These are phyloP conservation scores for Gymnosoma rotundatum DNA, from an alignment of 2,888 invertebrate species.

Conservation along the genomic window DNA sequence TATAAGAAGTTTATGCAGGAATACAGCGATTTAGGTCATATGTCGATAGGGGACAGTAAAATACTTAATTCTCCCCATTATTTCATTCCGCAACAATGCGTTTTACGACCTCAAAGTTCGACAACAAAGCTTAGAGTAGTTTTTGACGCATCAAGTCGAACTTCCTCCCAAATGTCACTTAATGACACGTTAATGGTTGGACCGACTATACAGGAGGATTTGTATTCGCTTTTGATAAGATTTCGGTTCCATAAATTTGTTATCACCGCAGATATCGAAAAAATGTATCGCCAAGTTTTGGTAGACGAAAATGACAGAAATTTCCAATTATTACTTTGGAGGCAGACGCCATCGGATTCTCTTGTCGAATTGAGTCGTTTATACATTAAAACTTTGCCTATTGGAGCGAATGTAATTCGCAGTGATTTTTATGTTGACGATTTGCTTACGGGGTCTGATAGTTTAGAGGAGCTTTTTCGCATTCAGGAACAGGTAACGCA, in stretches of 20 bases:
- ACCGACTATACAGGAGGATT: too few species aligned
- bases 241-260: background rate
- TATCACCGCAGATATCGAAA: constrained; percentile 14
- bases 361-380: too few species aligned
- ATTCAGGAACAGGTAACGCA: constrained; percentile 3
- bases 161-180: too few species aligned
- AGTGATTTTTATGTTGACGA: constrained; percentile 41
- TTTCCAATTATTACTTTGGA: constrained; percentile 17
- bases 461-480: background rate
- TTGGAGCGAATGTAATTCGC: constrained; percentile 1
- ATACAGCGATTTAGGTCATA: background rate
- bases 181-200: too few species aligned
- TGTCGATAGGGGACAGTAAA: too few species aligned
- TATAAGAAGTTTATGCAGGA: constrained; percentile 11
- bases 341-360: constrained; percentile 1
- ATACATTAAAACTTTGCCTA: too few species aligned
- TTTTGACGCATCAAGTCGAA: too few species aligned
- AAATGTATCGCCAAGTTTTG: constrained; percentile 11
- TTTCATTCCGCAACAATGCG: too few species aligned
- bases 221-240: background rate
- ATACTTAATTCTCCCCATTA: too few species aligned
- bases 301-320: background rate
- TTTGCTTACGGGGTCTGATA: constrained; percentile 18
- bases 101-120: too few species aligned
- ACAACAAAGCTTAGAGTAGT: too few species aligned